Evolutionary conservation across 2,113 vertebrate genomes (phyloP).

Genomic region (Podilymbus podiceps): DNA sequence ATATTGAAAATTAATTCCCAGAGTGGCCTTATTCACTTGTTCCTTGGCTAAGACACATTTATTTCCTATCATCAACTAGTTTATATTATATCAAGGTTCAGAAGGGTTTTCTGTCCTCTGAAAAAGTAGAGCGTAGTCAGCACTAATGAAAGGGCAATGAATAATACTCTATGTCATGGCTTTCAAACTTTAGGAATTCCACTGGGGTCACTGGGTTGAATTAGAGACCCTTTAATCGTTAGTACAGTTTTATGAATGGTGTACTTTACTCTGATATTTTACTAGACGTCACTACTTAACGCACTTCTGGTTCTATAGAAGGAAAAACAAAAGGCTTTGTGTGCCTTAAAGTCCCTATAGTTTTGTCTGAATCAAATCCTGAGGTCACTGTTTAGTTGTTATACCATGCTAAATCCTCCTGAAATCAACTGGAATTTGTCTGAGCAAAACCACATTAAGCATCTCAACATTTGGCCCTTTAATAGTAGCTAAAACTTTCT

Average conservation of each 20-base stretch:
- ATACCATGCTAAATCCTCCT: not conserved
- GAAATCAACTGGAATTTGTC: not conserved
- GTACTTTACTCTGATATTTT: slow-evolving; percentile 50
- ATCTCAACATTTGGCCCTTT: not conserved
- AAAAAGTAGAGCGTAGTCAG: not conserved
- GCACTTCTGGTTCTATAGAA: slow-evolving; percentile 8
- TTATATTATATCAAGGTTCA: not conserved
- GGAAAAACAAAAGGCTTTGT: slow-evolving; percentile 49
- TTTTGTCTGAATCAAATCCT: not conserved
- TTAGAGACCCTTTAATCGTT: slow-evolving; percentile 52
- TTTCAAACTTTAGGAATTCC: slow-evolving; percentile 56
- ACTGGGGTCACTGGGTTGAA: slow-evolving; percentile 57
- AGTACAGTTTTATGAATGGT: slow-evolving; percentile 59
- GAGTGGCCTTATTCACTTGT: not conserved
- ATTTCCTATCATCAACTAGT: not conserved
- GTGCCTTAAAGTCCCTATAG: not conserved
- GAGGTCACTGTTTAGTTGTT: not conserved
- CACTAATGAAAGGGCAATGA: slow-evolving; percentile 43
- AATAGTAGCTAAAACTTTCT: not conserved
- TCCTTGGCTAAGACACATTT: not conserved
- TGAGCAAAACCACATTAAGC: not conserved
- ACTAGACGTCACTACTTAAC: slow-evolving; percentile 49
- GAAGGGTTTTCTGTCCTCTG: not conserved
- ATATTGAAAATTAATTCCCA: not conserved
- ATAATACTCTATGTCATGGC: slow-evolving; percentile 9